Evolutionary conservation across 2,888 invertebrate species (phyloP).

Genomic region (Chelonus formosanus): DNA sequence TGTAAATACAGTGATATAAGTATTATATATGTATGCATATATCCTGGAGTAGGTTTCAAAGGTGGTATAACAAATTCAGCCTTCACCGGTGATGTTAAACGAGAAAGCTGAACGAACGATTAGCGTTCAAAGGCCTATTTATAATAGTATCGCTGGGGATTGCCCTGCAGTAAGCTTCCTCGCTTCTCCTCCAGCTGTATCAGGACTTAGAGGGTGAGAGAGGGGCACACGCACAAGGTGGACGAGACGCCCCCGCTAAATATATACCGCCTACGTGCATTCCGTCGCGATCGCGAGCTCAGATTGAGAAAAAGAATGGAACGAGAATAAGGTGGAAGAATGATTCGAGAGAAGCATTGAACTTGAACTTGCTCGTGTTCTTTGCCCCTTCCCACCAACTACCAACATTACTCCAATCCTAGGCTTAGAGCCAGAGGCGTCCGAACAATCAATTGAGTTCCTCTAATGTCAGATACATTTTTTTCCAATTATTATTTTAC

Average conservation of each 20-base stretch:
- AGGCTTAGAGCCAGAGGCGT: not conserved
- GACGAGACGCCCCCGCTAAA: constrained; percentile 45
- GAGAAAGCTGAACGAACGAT: constrained; percentile 7
- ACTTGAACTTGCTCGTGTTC: constrained; percentile 26
- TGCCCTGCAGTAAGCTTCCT: constrained; percentile 25
- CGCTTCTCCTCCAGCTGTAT: constrained; percentile 14
- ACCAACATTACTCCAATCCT: constrained; percentile 10
- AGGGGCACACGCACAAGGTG: constrained; percentile 38
- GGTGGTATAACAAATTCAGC: constrained; percentile 15
- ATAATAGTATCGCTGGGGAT: constrained; percentile 23
- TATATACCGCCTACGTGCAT: constrained; percentile 46
- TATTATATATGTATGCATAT: not conserved
- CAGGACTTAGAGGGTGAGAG: not conserved
- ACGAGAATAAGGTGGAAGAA: constrained; percentile 9
- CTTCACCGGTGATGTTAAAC: not conserved
- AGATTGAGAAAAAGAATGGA: constrained; percentile 11
- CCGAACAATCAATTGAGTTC: not conserved
- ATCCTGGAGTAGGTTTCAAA: too few species aligned
- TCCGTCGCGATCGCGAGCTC: constrained; percentile 28
- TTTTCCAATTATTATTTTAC: too few species aligned
- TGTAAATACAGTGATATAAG: constrained; percentile 8
- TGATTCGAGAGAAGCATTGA: constrained; percentile 16
- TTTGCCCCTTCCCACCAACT: not conserved
- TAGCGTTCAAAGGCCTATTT: constrained; percentile 12
- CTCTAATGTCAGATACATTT: too few species aligned